These are phyloP conservation scores for Brassicogethes aeneus DNA, from an alignment of 2,888 invertebrate genomes.

Conservation along the genomic window DNA sequence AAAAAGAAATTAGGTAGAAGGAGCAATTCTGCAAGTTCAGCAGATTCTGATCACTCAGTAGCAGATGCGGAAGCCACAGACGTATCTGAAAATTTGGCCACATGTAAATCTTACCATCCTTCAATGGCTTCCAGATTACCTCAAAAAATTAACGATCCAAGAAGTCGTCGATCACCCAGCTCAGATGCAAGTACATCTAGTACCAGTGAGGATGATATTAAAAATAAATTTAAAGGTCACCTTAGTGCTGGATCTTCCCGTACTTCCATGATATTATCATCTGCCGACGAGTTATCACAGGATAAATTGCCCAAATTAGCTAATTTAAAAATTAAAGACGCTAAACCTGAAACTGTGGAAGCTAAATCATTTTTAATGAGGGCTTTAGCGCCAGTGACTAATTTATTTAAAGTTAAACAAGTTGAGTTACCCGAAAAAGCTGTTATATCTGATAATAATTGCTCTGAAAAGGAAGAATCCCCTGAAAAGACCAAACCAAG, in stretches of 20 bases:
- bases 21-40: constrained; percentile 43
- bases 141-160: constrained; percentile 22
- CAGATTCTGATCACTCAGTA: constrained; percentile 39
- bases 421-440: constrained; percentile 9
- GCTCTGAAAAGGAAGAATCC: neutral
- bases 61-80: constrained; percentile 43
- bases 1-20: constrained; percentile 38
- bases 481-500: neutral
- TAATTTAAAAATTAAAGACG: constrained; percentile 35
- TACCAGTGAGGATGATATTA: constrained; percentile 34
- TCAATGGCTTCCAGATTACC: constrained; percentile 30
- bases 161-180: constrained; percentile 39
- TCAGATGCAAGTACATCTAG: constrained; percentile 32
- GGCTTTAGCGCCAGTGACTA: constrained; percentile 67
- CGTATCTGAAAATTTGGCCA: constrained; percentile 33
- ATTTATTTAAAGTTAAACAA: constrained; percentile 52
- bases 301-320: constrained; percentile 40
- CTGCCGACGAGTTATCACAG: constrained; percentile 49
- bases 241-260: constrained; percentile 41
- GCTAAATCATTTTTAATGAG: constrained; percentile 65
- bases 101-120: constrained; percentile 31
- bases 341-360: constrained; percentile 46
- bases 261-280: constrained; percentile 43
- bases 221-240: constrained; percentile 19
- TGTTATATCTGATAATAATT: neutral